These are phyloP conservation scores for Globicephala melas DNA, from an alignment of 2,113 vertebrate genomes.

Conservation along the genomic window DNA sequence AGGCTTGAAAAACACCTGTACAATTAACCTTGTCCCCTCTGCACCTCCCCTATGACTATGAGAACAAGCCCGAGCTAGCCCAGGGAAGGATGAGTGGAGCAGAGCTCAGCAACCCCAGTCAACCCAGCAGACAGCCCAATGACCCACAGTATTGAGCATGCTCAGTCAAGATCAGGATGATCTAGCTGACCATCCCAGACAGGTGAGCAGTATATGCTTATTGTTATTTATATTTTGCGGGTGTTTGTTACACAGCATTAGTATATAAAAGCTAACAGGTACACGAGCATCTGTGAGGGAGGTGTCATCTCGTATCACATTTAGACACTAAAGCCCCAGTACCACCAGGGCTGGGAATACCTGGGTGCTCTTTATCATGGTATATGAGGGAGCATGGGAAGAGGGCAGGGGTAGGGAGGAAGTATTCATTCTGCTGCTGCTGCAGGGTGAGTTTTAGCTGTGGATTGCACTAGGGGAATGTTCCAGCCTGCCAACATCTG, in stretches of 20 bases:
- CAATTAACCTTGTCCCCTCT: neutral
- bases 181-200: neutral
- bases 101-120: neutral
- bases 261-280: neutral
- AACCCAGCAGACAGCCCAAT: neutral
- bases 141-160: neutral
- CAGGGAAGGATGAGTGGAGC: neutral
- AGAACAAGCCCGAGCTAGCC: neutral
- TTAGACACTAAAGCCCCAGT: neutral
- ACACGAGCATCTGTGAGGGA: neutral
- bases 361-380: rapidly evolving
- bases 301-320: too few relatives aligned
- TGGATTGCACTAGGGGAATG: neutral
- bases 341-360: too few relatives aligned
- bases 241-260: neutral
- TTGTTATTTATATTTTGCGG: neutral
- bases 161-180: neutral
- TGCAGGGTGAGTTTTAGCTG: neutral
- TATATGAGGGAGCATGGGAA: neutral
- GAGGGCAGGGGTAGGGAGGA: neutral
- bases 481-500: neutral
- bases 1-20: too few relatives aligned
- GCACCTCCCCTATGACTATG: rapidly evolving
- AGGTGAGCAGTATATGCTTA: rapidly evolving
- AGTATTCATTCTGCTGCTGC: neutral